A percentile compares a stretch with the other conserved stretches of the same genome.
These are phyloP conservation scores for Porites cylindrica DNA, from an alignment of 92 coral and sea anemone species.

Conservation along the genomic window DNA sequence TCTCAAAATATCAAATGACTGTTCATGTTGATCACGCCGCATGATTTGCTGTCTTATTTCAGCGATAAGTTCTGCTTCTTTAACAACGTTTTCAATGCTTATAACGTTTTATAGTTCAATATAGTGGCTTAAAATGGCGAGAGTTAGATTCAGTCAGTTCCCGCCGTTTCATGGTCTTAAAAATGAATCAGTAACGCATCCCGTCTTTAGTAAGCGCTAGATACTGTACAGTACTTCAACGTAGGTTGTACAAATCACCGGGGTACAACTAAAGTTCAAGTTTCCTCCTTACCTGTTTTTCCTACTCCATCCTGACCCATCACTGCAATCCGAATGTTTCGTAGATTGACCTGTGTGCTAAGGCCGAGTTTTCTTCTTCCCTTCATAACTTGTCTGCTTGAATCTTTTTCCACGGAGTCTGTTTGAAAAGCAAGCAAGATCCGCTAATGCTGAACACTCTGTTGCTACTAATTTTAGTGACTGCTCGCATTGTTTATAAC, in stretches of 20 bases:
- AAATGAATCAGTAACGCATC: too few species aligned
- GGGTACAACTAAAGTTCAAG: not conserved
- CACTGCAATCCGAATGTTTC: conserved; percentile 79
- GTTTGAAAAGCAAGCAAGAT: not conserved
- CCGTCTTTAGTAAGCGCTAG: too few species aligned
- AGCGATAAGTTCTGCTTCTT: too few species aligned
- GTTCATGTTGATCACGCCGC: too few species aligned
- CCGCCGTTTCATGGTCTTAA: too few species aligned
- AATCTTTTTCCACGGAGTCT: conserved; percentile 29
- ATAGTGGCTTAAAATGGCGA: too few species aligned
- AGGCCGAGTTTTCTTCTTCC: conserved; percentile 74
- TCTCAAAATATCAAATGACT: too few species aligned
- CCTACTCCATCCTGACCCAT: conserved; percentile 98
- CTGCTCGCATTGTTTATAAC: not conserved
- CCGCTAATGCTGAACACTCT: not conserved
- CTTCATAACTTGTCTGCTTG: conserved; percentile 61
- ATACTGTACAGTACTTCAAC: not conserved
- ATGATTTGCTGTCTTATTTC: too few species aligned
- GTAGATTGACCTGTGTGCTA: conserved; percentile 43
- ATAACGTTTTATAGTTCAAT: too few species aligned
- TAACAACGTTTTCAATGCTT: too few species aligned
- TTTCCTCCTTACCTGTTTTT: conserved; percentile 78
- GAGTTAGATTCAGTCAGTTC: too few species aligned
- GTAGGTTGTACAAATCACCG: not conserved
- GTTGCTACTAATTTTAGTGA: not conserved